These are phyloP conservation scores for Micromesistius poutassou DNA, from an alignment of 2,797 vertebrate genomes.

Conservation along the genomic window DNA sequence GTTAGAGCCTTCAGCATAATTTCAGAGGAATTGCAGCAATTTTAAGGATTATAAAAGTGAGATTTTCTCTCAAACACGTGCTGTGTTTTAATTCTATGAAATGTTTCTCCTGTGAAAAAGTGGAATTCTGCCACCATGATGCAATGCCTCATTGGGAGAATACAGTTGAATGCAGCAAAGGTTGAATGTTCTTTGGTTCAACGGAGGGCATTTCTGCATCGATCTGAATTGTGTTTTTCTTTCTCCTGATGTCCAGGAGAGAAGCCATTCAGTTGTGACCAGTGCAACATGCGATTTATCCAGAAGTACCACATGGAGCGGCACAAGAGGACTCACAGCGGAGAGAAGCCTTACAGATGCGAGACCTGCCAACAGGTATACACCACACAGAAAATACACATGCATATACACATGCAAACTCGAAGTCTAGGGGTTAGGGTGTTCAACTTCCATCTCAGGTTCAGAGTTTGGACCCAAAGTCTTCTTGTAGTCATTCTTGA, in stretches of 20 bases:
- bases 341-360: conserved; percentile 99
- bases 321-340: conserved; percentile 98
- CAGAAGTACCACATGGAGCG: conserved; percentile 99
- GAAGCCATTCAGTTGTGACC: conserved; percentile 98
- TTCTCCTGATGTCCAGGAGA: conserved; percentile 73
- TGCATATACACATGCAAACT: neutral
- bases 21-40: neutral
- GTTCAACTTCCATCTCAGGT: no score
- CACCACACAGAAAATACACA: neutral
- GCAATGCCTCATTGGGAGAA: neutral
- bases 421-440: no score
- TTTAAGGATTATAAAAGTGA: neutral
- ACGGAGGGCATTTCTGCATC: neutral
- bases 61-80: neutral
- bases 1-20: neutral
- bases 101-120: neutral
- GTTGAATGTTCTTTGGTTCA: neutral
- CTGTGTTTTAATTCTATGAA: neutral
- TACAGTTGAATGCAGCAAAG: neutral
- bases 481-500: no score
- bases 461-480: no score
- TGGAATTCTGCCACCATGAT: neutral
- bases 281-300: conserved; percentile 99
- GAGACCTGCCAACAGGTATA: conserved; percentile 94
- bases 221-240: neutral